Conservation (phyloP, 2,113 vertebrate genomes). For the Pseudopipra pipra region DNA sequence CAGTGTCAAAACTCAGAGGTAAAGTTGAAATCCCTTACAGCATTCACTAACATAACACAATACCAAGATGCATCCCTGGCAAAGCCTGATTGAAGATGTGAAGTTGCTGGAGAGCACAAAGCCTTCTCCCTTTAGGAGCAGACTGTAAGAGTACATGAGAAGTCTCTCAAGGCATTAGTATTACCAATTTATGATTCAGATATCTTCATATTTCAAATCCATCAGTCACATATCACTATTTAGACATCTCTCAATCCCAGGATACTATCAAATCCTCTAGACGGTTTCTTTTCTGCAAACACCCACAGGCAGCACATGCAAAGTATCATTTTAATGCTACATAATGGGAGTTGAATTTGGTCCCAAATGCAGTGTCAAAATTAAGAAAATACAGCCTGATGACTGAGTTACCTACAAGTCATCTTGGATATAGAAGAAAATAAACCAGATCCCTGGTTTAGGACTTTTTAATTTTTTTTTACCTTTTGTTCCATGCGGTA, state of each 20-base stretch:
- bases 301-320: not conserved
- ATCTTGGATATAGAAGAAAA: not conserved
- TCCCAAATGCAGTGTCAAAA: not conserved
- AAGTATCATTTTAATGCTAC: not conserved
- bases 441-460: not conserved
- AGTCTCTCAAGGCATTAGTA: not conserved
- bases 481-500: not conserved
- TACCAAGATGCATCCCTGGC: not conserved
- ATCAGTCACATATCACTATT: not conserved
- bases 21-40: not conserved
- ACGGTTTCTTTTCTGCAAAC: not conserved
- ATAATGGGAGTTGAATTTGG: not conserved
- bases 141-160: not conserved
- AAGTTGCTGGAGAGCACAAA: not conserved
- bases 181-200: not conserved
- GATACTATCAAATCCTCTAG: not conserved
- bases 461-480: not conserved
- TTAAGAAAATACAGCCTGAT: not conserved
- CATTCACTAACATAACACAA: not conserved
- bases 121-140: not conserved
- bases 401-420: not conserved
- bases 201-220: not conserved
- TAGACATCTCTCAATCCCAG: not conserved
- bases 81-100: not conserved
- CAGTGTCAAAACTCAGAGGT: not conserved